A percentile compares a stretch with the other conserved stretches of the same genome.
Conservation (phyloP, 1,140 invertebrate species). For the Drosophila suzukii region DNA sequence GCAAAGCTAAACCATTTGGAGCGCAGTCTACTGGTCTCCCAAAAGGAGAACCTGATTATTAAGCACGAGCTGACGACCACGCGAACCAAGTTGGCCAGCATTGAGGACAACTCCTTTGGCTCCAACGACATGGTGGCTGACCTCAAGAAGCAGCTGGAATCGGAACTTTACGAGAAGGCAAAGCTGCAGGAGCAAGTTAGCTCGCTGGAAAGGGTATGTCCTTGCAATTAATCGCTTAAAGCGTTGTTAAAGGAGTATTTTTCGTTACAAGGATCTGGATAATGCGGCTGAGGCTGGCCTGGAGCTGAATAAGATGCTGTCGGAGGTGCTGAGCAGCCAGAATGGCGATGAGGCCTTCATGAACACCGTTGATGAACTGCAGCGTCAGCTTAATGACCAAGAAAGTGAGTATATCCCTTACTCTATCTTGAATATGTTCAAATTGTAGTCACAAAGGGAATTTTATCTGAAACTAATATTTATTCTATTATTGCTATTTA, state of each 20-base stretch:
- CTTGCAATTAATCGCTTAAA: neutral
- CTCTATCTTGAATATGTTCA: too few relatives aligned
- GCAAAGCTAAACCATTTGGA: conserved; percentile 88
- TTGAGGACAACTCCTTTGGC: conserved; percentile 89
- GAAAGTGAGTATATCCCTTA: conserved; percentile 83
- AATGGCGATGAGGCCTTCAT: conserved; percentile 87
- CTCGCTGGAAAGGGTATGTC: conserved; percentile 85
- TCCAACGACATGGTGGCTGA: conserved; percentile 89
- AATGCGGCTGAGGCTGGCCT: conserved; percentile 88
- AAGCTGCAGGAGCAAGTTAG: conserved; percentile 86
- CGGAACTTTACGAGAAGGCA: conserved; percentile 74
- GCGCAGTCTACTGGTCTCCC: conserved; percentile 72
- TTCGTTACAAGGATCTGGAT: conserved; percentile 85
- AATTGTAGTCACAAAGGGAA: too few relatives aligned
- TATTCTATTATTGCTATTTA: too few relatives aligned
- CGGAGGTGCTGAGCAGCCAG: conserved; percentile 87
- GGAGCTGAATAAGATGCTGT: conserved; percentile 88
- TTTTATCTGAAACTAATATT: too few relatives aligned
- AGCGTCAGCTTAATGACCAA: conserved; percentile 87
- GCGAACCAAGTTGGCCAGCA: conserved; percentile 87
- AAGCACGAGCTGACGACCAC: conserved; percentile 87
- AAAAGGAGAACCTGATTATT: conserved; percentile 88
- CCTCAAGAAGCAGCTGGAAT: conserved; percentile 87
- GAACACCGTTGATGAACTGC: conserved; percentile 87
- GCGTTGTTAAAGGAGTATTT: neutral